Conservation (phyloP, 1,140 invertebrate species). For the Drosophila tropicalis region DNA sequence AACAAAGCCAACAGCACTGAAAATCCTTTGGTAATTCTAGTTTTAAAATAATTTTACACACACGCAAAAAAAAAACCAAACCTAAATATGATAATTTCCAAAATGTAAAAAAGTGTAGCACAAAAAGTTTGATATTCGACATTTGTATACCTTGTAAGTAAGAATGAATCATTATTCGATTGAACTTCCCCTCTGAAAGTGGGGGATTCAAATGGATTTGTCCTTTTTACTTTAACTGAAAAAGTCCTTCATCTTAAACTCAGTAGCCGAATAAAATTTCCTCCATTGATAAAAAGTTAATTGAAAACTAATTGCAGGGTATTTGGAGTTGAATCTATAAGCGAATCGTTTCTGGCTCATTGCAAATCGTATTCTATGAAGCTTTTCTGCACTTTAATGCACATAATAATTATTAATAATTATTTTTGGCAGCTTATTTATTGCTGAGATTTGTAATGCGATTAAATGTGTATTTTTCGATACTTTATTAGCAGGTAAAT, state of each 20-base stretch:
- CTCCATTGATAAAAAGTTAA: too few species aligned
- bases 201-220: too few species aligned
- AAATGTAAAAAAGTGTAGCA: not conserved
- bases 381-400: conserved; percentile 13
- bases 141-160: not conserved
- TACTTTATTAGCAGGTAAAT: conserved; percentile 30
- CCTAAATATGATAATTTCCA: conserved; percentile 1
- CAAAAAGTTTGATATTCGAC: not conserved
- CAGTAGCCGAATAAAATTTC: too few species aligned
- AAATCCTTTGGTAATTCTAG: conserved; percentile 30
- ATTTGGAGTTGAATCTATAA: conserved; percentile 41
- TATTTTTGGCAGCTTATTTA: conserved; percentile 69
- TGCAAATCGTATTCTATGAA: conserved; percentile 10
- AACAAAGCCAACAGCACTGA: conserved; percentile 39
- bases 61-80: conserved; percentile 1
- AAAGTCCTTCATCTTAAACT: too few species aligned
- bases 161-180: too few species aligned
- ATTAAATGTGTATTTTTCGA: conserved; percentile 38
- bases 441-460: conserved; percentile 67
- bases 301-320: not conserved
- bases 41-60: conserved; percentile 18
- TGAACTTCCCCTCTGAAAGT: too few species aligned
- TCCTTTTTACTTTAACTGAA: too few species aligned
- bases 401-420: conserved; percentile 73
- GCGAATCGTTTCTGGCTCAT: conserved; percentile 54